Conservation (phyloP, 2,888 invertebrate species). For the Metopia argyrocephala region DNA sequence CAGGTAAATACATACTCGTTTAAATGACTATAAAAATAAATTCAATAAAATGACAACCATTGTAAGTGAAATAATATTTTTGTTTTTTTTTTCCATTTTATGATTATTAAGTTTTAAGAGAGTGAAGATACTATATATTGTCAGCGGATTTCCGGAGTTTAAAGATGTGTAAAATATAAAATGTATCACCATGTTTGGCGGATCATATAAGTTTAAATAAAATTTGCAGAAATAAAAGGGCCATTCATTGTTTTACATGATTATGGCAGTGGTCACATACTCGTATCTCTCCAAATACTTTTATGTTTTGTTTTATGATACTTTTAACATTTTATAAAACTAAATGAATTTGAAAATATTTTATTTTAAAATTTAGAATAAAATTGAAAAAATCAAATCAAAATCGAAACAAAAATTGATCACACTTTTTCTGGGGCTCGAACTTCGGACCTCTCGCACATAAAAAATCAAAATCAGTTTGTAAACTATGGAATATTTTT, state of each 20-base stretch:
- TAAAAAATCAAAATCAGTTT: no score
- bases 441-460: no score
- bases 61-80: constrained; percentile 40
- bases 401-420: no score
- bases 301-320: no score
- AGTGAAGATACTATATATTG: constrained; percentile 22
- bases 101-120: constrained; percentile 42
- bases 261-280: no score
- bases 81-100: constrained; percentile 19
- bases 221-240: not conserved
- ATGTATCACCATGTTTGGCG: constrained; percentile 33
- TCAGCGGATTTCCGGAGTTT: constrained; percentile 61
- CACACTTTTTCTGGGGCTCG: no score
- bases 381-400: no score
- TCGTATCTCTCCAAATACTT: no score
- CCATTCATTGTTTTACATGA: not conserved
- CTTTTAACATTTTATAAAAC: no score
- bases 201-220: not conserved
- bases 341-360: no score
- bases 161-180: constrained; percentile 45
- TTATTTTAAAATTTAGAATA: no score
- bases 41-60: constrained; percentile 38
- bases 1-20: constrained; percentile 52
- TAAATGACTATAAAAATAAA: not conserved
- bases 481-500: no score